These are phyloP conservation scores for Drosophila santomea DNA, from an alignment of 1,140 invertebrate species.

Conservation along the genomic window DNA sequence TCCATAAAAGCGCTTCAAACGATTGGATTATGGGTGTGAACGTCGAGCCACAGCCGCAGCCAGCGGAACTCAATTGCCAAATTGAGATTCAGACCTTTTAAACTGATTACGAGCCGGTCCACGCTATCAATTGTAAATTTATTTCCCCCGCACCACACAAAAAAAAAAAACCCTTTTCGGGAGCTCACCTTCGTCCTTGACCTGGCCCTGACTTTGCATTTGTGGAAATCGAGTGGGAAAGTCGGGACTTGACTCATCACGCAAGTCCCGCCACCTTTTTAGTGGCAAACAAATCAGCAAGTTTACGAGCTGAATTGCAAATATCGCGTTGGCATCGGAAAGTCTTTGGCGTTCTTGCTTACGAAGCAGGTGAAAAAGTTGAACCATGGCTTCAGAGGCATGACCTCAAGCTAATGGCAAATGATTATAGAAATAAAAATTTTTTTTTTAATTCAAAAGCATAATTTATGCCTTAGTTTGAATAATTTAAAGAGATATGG, in stretches of 20 bases:
- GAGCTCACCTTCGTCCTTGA: constrained; percentile 56
- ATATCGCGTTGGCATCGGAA: constrained; percentile 29
- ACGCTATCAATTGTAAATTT: constrained; percentile 72
- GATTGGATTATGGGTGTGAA: constrained; percentile 71
- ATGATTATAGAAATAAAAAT: no score
- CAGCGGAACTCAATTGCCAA: constrained; percentile 51
- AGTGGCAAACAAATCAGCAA: constrained; percentile 55
- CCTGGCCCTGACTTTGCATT: constrained; percentile 63
- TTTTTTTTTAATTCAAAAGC: no score
- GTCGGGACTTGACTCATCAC: constrained; percentile 42
- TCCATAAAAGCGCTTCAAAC: constrained; percentile 68
- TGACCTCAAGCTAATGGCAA: background rate
- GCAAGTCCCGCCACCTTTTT: constrained; percentile 51
- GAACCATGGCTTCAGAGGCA: constrained; percentile 4
- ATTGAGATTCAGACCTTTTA: constrained; percentile 65
- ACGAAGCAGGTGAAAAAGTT: constrained; percentile 19
- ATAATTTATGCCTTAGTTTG: no score
- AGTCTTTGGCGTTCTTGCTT: constrained; percentile 32
- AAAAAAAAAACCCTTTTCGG: constrained; percentile 27
- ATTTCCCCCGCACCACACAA: constrained; percentile 15
- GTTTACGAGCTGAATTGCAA: constrained; percentile 73
- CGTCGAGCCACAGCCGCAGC: constrained; percentile 28
- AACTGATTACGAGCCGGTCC: constrained; percentile 64
- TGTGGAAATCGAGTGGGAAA: constrained; percentile 23
- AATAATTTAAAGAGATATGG: background rate